Evolutionary conservation across 2,888 invertebrate genomes (phyloP).

Genomic region (Zygogramma bicolorata): DNA sequence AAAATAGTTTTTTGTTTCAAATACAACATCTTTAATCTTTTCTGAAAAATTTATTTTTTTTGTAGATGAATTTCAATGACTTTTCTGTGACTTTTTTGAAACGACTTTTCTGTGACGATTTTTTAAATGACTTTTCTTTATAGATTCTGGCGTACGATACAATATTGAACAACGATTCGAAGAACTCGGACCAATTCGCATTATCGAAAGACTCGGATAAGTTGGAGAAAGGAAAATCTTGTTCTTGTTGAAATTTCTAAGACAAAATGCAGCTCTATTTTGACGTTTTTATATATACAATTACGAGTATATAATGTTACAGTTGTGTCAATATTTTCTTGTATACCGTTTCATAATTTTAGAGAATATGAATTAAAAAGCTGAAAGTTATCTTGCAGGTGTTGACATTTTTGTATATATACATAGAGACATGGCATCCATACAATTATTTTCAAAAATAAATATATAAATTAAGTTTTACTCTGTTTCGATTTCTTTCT

Average conservation of each 20-base stretch:
- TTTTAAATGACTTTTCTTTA: slow-evolving; percentile 50
- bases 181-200: slow-evolving; percentile 76
- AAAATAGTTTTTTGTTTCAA: no score
- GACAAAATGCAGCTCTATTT: not conserved
- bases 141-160: slow-evolving; percentile 86
- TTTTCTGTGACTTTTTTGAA: no score
- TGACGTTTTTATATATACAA: not conserved
- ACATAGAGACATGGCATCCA: no score
- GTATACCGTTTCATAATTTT: not conserved
- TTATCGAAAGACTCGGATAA: slow-evolving; percentile 65
- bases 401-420: not conserved
- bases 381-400: not conserved
- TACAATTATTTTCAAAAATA: no score
- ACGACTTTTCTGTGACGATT: no score
- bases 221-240: slow-evolving; percentile 50
- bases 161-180: slow-evolving; percentile 76
- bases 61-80: no score
- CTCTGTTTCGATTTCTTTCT: not conserved
- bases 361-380: not conserved
- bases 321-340: slow-evolving; percentile 6
- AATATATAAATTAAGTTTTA: no score
- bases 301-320: not conserved
- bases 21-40: no score
- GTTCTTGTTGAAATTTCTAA: slow-evolving; percentile 53
- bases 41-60: no score